These are phyloP conservation scores for Antigone vipio DNA, from an alignment of 2,113 vertebrate species.

Conservation along the genomic window DNA sequence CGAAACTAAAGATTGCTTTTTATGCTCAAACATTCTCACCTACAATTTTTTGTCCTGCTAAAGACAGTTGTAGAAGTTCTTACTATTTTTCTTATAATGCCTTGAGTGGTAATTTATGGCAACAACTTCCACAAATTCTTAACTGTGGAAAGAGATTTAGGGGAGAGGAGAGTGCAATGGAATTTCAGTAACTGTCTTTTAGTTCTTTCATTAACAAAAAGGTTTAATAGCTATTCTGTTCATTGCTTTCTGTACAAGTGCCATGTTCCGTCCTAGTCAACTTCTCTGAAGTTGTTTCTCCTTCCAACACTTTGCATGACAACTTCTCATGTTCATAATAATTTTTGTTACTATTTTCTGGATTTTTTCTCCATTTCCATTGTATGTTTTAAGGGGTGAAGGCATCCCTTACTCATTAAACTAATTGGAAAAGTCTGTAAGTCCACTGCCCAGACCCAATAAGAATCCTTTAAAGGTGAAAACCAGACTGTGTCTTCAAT, in stretches of 20 bases:
- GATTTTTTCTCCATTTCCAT: not conserved
- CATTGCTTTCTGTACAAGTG: not conserved
- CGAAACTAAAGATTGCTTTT: not conserved
- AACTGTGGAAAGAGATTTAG: not conserved
- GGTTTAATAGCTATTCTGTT: not conserved
- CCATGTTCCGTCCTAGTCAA: not conserved
- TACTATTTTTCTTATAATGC: not conserved
- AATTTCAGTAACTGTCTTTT: not conserved
- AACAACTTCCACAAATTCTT: not conserved
- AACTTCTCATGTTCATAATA: not conserved
- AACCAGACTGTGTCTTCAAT: not conserved
- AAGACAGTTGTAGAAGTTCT: not conserved
- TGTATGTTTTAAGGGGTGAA: not conserved
- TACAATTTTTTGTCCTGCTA: not conserved
- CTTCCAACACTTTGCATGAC: not conserved
- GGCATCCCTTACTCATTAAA: not conserved
- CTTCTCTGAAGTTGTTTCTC: not conserved
- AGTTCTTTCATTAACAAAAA: not conserved
- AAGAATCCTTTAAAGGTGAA: not conserved
- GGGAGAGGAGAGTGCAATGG: not conserved
- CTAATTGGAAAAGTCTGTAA: not conserved
- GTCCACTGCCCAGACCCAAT: not conserved
- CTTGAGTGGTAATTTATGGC: not conserved
- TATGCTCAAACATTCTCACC: not conserved
- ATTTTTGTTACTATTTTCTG: not conserved